Base-by-base conservation (phyloP, 2,113 vertebrate genomes). In the Andinoacara biseriatus region DNA sequence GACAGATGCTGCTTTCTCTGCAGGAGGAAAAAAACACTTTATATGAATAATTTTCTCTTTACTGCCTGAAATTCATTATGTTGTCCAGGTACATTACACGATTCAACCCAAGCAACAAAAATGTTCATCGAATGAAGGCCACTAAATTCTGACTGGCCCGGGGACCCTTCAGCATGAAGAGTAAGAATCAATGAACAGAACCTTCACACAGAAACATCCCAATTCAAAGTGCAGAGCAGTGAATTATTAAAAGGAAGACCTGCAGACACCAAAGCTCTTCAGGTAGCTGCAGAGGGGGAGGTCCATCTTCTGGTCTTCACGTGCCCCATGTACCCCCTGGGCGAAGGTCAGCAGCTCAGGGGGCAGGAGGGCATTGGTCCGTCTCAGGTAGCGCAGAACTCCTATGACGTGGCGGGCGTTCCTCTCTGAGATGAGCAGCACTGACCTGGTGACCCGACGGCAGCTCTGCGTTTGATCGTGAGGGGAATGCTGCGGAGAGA, bases 221-320 rank as follows among this genome's bases (percentile, higher is more conserved):
- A 24, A 8, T n/a, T 56, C 22, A 43, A 52, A 56, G 20, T 10
- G 40, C 3, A 10, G 2, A 54, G n/a, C 22, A 9, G 7, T 10
- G 20, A 13, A 6, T 52, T 15, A 5, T 59, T n/a, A 5, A 1
- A n/a, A 60, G 8, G 15, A 87, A 93, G 85, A 99, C 98, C 95
- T 97, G 96, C 98, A 99, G 90, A 96, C 93, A 43, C 98, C 98
- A 57, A 96, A 95, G 60, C 91, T 87, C 94, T 99, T 99, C 46
- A 99, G 91, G 86, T 88, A 94, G 2, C 76, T 79, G 92, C 98
- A 99, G 3, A 99, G 87, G 0, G 95, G 95, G 43, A 89, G 90
- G 58, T 63, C 26, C 5, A 76, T 85, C 86, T 97, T 99, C 54
- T 89, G 87, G 0, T 94, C 84, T 84, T 99, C 96, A 60, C 94